phyloP scores from a whole-genome alignment of 2,888 invertebrate genomes.

The Torymus texanus region DNA sequence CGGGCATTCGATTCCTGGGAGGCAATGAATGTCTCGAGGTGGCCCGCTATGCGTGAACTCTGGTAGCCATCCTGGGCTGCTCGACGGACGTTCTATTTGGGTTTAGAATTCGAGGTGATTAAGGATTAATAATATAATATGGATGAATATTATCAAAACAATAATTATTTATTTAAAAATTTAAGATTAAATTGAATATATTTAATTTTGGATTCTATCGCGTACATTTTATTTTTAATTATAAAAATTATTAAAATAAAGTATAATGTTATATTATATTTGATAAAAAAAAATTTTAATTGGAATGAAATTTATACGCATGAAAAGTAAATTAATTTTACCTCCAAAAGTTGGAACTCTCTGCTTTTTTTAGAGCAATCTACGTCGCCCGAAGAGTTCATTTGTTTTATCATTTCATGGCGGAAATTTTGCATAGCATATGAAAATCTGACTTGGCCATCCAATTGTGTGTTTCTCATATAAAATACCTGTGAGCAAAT shows the following conservation, averaged over 20 bases:
- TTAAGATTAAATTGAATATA: conserved; percentile 69
- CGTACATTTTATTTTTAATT: background rate
- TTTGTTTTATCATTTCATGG: conserved; percentile 77
- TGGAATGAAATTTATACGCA: no score
- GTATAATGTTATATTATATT: no score
- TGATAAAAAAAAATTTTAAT: no score
- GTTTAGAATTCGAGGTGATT: no score
- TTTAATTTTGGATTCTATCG: conserved; percentile 77
- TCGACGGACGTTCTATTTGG: conserved; percentile 67
- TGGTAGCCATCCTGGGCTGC: conserved; percentile 69
- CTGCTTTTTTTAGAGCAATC: conserved; percentile 69
- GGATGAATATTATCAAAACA: no score
- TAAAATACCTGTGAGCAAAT: conserved; percentile 80
- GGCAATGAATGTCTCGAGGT: conserved; percentile 71
- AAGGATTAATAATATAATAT: no score
- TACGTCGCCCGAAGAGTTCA: conserved; percentile 70
- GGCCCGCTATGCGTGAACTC: conserved; percentile 66
- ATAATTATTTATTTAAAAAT: no score
- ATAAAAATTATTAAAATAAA: no score
- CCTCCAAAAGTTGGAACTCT: conserved; percentile 62
- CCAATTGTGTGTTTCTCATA: conserved; percentile 80
- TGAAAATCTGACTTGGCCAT: conserved; percentile 83
- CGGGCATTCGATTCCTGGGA: conserved; percentile 66
- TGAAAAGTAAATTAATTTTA: conserved; percentile 51
- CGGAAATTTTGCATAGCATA: conserved; percentile 79